Base-by-base conservation (phyloP, 92 coral and sea anemone species). In the Phenganax subtilis region DNA sequence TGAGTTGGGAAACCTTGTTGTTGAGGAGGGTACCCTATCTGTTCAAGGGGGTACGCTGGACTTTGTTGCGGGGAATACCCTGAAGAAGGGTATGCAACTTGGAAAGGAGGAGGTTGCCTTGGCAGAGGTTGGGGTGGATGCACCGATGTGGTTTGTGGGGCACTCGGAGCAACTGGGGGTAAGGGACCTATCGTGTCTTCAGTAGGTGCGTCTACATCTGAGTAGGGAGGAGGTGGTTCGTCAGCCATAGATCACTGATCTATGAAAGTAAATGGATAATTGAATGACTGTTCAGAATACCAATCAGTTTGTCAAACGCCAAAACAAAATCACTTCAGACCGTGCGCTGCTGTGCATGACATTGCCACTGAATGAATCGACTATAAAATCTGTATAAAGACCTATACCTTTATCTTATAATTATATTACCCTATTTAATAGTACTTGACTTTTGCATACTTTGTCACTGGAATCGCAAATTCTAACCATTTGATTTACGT, bases 201-300 rank as follows among this genome's bases (percentile, higher is more conserved):
- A 5, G 47, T 1, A 5, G 47, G 47, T 5, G 47, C 5, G 5
- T 37, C 5, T 59, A 25, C 65, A n/a, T 37, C 70, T 64, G 70
- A 44, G 70, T 64, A 64, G 3, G 70, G 70, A 20, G 70, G 70
- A 20, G 65, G 65, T 12, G 70, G 70, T 64, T 17, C 37, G 37
- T 64, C 70, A 11, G 70, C 70, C 70, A 64, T 64, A 0, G 8
- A 9, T 64, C 8, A 64, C 10, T 15, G 10, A 11, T 5, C 44
- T 64, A 12, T 20, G 30, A 64, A 20, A 37, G 47, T 37, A 37
- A 37, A 37, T 1, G 47, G 47, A 37, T 37, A 37, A 37, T 37
- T 37, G 47, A 37, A 2, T 37, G 47, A 5, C 47, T 37, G 47
- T 37, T 37, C 5, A 37, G 47, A 37, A 37, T 37, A 5, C 47